Evolutionary conservation across 2,888 invertebrate species (phyloP), one percentile per base, ranked within the genome.

Genomic region (Drosophila recens): DNA sequence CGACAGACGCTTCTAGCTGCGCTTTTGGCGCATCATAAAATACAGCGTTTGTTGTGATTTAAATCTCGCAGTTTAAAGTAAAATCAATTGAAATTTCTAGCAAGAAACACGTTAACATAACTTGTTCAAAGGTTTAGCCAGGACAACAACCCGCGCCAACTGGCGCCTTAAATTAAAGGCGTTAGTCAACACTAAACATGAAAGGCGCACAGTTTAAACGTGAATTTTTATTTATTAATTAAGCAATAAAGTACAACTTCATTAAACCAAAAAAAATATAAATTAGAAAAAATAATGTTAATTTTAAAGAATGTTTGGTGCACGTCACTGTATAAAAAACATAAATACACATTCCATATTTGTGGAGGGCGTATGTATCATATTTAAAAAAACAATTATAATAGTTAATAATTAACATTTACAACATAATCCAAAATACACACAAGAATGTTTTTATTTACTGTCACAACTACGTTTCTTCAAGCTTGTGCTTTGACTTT

Each of bases 71-170:
- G 15, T n/a, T 34, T 11, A 13, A 49, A 20, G 13, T 6, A 10
- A n/a, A 10, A n/a, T 11, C 34, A 43, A 1, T 3, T 33, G 1
- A 1, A 33, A 8, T 27, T 53, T 6, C 3, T 30, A 54, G 4
- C 11, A n/a, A 10, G 3, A 10, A 20, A 23, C 9, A 10, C 13
- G 20, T 51, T 23, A 52, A 8, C n/a, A 27, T 20, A 6, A n/a
- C 13, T n/a, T 20, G 3, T 43, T 61, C 5, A 76, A 70, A 65
- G 11, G 1, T 11, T 48, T 52, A 73, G 56, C 66, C 6, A 30
- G 52, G 77, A 65, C 72, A 61, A 10, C 33, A 76, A 76, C 77
- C 73, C 10, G 15, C 64, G 64, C 46, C 17, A 51, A 53, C 4
- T 1, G 4, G 20, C 42, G 30, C 49, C n/a, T 15, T 1, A 2